phyloP scores from a whole-genome alignment of 2,113 vertebrate species.

The Meles meles region DNA sequence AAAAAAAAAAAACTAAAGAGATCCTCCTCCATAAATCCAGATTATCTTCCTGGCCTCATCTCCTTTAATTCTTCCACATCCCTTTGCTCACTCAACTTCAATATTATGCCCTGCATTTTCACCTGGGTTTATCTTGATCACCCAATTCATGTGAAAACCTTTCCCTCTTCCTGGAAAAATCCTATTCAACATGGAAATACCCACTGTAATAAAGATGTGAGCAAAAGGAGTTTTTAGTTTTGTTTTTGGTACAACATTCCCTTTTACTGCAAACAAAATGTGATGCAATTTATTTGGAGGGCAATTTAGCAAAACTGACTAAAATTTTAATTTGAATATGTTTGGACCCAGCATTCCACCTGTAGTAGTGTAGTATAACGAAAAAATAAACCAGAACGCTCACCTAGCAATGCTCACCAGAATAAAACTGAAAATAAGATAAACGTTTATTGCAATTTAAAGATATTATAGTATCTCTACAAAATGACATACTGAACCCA shows the following conservation, averaged over 20 bases:
- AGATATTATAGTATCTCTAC: constrained; percentile 2
- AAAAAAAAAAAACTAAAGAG: background rate
- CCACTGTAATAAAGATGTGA: background rate
- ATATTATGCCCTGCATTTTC: background rate
- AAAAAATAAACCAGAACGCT: background rate
- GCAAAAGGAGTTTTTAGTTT: background rate
- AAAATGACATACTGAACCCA: background rate
- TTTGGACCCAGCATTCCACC: background rate
- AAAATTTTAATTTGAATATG: background rate
- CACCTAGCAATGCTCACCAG: background rate
- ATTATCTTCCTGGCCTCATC: background rate
- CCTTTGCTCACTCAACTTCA: background rate
- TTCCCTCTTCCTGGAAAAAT: background rate
- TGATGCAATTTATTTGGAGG: background rate
- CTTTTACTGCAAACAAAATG: constrained; percentile 15
- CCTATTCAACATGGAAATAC: background rate
- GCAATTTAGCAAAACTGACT: constrained; percentile 37
- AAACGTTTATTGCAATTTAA: background rate
- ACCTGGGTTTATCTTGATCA: background rate
- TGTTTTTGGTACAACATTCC: background rate
- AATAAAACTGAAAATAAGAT: background rate
- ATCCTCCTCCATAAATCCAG: background rate
- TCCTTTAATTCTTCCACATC: background rate
- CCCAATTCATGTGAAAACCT: background rate
- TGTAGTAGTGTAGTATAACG: background rate